Evolutionary conservation across 2,888 invertebrate genomes (phyloP).

Genomic region (Lypha dubia): DNA sequence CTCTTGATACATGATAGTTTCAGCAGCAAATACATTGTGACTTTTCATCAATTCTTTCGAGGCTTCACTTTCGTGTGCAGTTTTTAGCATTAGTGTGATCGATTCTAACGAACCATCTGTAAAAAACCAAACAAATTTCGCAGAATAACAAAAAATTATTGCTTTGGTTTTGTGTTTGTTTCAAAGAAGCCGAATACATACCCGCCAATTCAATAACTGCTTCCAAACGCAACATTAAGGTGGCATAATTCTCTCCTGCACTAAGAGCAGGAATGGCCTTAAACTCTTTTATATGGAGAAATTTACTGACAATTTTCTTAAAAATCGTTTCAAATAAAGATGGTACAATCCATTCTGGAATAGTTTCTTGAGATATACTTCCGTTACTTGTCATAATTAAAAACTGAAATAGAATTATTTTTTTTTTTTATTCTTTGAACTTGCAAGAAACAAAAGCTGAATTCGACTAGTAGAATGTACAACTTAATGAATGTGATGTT

Average conservation of each 20-base stretch:
- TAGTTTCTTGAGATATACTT: not conserved
- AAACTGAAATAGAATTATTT: too few species aligned
- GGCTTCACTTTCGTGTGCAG: constrained; percentile 69
- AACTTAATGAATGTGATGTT: not conserved
- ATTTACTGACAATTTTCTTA: constrained; percentile 66
- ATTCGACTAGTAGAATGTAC: not conserved
- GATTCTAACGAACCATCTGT: constrained; percentile 72
- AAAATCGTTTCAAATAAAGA: constrained; percentile 74
- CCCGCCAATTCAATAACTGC: constrained; percentile 77
- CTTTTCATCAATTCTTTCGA: constrained; percentile 69
- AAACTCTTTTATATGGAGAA: constrained; percentile 72
- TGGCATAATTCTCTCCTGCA: constrained; percentile 80
- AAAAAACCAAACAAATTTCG: not conserved
- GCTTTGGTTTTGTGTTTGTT: not conserved
- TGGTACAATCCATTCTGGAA: constrained; percentile 73
- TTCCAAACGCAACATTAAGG: constrained; percentile 77
- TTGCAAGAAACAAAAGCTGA: too few species aligned
- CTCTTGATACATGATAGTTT: constrained; percentile 76
- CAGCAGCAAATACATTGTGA: constrained; percentile 76
- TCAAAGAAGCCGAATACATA: constrained; percentile 57
- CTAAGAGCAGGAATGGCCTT: constrained; percentile 73
- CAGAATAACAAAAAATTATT: not conserved
- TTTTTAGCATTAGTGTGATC: constrained; percentile 74
- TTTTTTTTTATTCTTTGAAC: too few species aligned
- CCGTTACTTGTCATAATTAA: not conserved